Evolutionary conservation across 2,888 invertebrate species (phyloP).

Genomic region (Isoperla grammatica): DNA sequence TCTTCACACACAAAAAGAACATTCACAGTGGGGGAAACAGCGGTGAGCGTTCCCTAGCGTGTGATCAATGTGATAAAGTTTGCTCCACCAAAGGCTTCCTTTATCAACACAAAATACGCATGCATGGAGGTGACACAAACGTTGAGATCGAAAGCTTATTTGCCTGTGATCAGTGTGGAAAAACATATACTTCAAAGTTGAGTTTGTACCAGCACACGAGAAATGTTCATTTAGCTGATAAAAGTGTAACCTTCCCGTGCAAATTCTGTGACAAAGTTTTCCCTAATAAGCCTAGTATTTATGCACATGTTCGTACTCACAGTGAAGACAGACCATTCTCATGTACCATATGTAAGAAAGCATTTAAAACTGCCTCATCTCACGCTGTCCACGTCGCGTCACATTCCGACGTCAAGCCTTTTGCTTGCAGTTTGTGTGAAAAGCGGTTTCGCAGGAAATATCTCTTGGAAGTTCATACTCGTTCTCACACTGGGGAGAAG

Average conservation of each 20-base stretch:
- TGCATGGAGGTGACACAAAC: conserved; percentile 18
- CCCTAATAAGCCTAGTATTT: neutral
- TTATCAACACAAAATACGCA: conserved; percentile 13
- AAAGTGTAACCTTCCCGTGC: conserved; percentile 13
- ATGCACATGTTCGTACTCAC: neutral
- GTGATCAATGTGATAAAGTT: conserved; percentile 16
- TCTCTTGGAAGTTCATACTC: conserved; percentile 17
- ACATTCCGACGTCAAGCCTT: neutral
- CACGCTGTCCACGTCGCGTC: conserved; percentile 12
- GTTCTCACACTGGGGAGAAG: conserved; percentile 23
- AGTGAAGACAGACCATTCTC: neutral
- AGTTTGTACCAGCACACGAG: neutral
- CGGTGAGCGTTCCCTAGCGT: neutral
- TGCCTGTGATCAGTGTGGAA: conserved; percentile 4
- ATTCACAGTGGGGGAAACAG: neutral
- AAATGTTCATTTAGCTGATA: neutral
- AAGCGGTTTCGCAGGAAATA: conserved; percentile 19
- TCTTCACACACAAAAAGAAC: neutral
- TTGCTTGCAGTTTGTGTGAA: neutral
- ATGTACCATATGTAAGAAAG: neutral
- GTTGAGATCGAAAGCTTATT: neutral
- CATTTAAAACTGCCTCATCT: too few species aligned
- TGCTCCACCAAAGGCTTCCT: conserved; percentile 13
- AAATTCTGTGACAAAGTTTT: conserved; percentile 21
- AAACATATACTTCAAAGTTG: neutral